Evolutionary conservation across 2,888 invertebrate species (phyloP), one percentile per base, ranked within the genome.

Genomic region (Oscheius onirici): DNA sequence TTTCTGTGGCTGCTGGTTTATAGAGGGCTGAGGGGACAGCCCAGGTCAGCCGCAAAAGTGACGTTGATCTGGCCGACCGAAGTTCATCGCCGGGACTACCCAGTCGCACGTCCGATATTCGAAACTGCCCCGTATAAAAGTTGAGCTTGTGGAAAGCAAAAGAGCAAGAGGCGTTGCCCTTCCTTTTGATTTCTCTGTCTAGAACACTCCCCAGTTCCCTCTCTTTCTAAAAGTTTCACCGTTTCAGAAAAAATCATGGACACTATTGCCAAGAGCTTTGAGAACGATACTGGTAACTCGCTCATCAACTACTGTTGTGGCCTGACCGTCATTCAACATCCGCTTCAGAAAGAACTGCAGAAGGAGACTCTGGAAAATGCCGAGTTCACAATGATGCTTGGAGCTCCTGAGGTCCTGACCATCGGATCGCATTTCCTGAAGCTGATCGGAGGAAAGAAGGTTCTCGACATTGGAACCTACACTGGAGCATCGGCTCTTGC

Each of bases 401-500:
- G 83, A 68, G 82, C 83, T 5, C 83, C 83, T 3, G 83, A 83
- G 74, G 71, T 80, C 13, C 76, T 84, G n/a, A 76, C 82, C 1
- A 71, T 82, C 49, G 84, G 84, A 10, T 71, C 80, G 34, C 77
- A 83, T 67, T 78, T 84, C 58, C 76, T 84, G 43, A 66, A 81
- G 46, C 46, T 75, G 17, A 78, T 78, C 28, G 66, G 71, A 0
- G 83, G 72, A 41, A 83, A 80, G 60, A 68, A 73, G 15, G 70
- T 46, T n/a, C 69, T 83, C 5, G 83, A 84, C 52, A 73, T 84
- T 22, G 84, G 82, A 13, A 83, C 83, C 2, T 90, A 86, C 80
- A 89, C 89, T 6, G 89, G 89, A 3, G 86, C 86, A 68, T 88
- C 88, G 17, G 82, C 88, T 0, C 79, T 89, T 51, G 83, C 88